Evolutionary conservation across 64 coral and sea anemone genomes (phyloP), one percentile per base, ranked within the genome.

Genomic region (Hydrozoanthus tunicans): DNA sequence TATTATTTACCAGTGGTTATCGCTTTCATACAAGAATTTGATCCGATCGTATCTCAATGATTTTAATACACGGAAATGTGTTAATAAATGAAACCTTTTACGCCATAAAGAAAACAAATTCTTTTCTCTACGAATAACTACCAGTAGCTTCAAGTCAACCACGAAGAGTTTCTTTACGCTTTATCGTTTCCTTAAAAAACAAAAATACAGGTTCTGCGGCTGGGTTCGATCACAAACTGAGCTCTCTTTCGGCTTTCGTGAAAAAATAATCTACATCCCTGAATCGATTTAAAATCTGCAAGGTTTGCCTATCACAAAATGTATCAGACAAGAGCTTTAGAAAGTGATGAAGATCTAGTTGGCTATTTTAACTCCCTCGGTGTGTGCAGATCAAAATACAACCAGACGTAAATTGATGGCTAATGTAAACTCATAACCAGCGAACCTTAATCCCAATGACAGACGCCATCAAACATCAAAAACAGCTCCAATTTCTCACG

Each of bases 61-160:
- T 88, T 88, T 88, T 43, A 61, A 75, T 74, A 61, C 69, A 88
- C 54, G 84, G 66, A 86, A 72, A 86, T 86, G 83, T 73, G 83
- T 86, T 86, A 86, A 86, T 86, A 86, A 86, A 65, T 86, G 53
- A 73, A 71, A 55, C 83, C 83, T 72, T 88, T 88, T 75, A 86
- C 26, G 84, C 57, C 68, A 73, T 60, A 75, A 72, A 82, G 80
- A 88, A 88, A 88, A 88, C 67, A 88, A 88, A 74, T 20, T 59
- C 84, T 56, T 61, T 88, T 88, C 14, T 24, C 5, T 59, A 52
- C 59, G 68, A 88, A 88, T 88, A 88, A 74, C 59, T 10, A 88
- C 69, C 56, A 82, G 59, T 66, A 6, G 27, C 62, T 65, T 6
- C 64, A 82, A 82, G 15, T 62, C 24, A 73, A 86, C 70, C n/a